A percentile compares a stretch with the other conserved stretches of the same genome.
phyloP scores from a whole-genome alignment of 1,140 invertebrate species.

The Drosophila repletoides region DNA sequence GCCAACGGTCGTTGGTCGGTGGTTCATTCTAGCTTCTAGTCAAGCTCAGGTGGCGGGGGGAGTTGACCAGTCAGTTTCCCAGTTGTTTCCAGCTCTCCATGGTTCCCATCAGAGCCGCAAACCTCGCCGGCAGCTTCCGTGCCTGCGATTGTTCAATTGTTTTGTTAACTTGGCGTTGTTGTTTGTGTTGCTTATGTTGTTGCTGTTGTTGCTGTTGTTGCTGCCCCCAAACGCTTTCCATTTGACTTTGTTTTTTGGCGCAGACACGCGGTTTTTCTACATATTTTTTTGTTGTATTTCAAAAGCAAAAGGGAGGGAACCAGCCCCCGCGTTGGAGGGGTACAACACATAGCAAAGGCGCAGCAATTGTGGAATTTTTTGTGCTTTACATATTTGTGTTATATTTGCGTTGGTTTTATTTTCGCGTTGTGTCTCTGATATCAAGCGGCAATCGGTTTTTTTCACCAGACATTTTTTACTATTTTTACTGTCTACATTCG shows the following conservation, averaged over 20 bases:
- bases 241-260: conserved; percentile 80
- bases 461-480: conserved; percentile 56
- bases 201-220: conserved; percentile 38
- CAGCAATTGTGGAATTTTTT: conserved; percentile 77
- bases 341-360: conserved; percentile 29
- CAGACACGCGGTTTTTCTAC: conserved; percentile 67
- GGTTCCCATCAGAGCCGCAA: conserved; percentile 17
- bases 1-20: conserved; percentile 25
- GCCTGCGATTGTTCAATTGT: conserved; percentile 75
- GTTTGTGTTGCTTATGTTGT: conserved; percentile 42
- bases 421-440: conserved; percentile 44
- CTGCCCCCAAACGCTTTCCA: conserved; percentile 67
- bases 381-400: conserved; percentile 74
- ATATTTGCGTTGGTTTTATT: conserved; percentile 77
- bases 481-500: conserved; percentile 68
- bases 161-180: conserved; percentile 75
- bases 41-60: not conserved
- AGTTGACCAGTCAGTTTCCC: not conserved
- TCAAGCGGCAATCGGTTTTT: conserved; percentile 4
- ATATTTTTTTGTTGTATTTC: conserved; percentile 14
- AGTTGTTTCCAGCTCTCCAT: not conserved
- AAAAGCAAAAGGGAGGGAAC: not conserved
- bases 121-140: conserved; percentile 60
- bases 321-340: not conserved
- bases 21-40: conserved; percentile 15